phyloP scores from a whole-genome alignment of 2,113 vertebrate genomes.

The Serinus canaria region DNA sequence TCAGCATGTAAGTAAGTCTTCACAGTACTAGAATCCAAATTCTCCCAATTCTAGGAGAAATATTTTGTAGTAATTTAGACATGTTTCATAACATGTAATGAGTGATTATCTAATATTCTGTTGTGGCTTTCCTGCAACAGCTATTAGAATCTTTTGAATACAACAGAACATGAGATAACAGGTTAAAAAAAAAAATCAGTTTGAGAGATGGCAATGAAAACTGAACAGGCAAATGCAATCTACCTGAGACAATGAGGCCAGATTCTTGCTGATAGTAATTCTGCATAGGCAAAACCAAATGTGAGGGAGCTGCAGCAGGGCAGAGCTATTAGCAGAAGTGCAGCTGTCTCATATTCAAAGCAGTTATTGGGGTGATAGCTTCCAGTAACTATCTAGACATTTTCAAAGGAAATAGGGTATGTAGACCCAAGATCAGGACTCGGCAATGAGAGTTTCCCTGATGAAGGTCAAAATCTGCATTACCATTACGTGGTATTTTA shows the following conservation, averaged over 20 bases:
- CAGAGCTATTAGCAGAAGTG: neutral
- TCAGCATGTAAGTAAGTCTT: neutral
- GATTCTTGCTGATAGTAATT: neutral
- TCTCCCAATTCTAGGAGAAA: too few species aligned
- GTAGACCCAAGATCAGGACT: neutral
- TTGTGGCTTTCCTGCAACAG: neutral
- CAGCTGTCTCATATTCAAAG: neutral
- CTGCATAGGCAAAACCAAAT: rapidly evolving
- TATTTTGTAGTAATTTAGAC: neutral
- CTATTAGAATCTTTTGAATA: neutral
- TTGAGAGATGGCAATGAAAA: neutral
- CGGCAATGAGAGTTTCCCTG: neutral
- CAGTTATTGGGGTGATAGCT: neutral
- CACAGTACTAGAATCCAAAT: neutral
- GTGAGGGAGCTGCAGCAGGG: neutral
- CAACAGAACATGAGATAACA: neutral
- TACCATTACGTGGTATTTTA: neutral
- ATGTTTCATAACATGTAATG: neutral
- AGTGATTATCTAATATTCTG: neutral
- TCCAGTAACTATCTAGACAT: neutral
- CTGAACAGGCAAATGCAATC: neutral
- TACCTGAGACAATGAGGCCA: neutral
- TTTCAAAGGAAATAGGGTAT: neutral
- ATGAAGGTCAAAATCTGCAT: neutral
- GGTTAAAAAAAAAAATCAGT: neutral